Base-by-base conservation (phyloP, 1,140 invertebrate genomes). In the Tetragonula clypearis region DNA sequence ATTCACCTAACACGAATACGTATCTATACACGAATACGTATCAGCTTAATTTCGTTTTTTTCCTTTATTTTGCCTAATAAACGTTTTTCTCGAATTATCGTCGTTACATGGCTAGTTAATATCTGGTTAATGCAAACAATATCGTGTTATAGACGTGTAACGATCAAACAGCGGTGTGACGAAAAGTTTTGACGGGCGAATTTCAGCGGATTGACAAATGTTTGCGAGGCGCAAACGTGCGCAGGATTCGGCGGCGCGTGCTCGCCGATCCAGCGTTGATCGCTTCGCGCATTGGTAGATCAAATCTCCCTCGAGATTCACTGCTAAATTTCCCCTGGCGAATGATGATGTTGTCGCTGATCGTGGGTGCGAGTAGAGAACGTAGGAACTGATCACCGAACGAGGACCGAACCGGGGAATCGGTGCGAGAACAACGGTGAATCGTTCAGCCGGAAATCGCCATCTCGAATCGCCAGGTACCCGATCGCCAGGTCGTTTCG, bases 251-350 rank as follows among this genome's bases (percentile, higher is more conserved):
- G 23, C 71, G 71, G 6, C 71, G 41, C 6, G 66, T 55, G 55
- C 23, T 69, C 35, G 41, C 53, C 3, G 4, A 49, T 65, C 21
- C 62, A 12, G 49, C 65, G 62, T 26, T 23, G 21, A 79, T 79
- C 62, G 41, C 60, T 49, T 66, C n/a, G 73, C 73, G 81, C 81
- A 79, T 79, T 84, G 30, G 76, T 84, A 79, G 82, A 84, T 84
- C 65, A 72, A 84, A 76, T 79, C 65, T 77, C 74, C 62, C 74
- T 77, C 65, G 74, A 77, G 65, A 58, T 72, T 79, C 35, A 56
- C 30, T n/a, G 49, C 9, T 55, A 62, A 84, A 79, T 62, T 58
- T 53, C 56, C 55, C 76, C 58, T 58, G 74, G 75, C 75, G 66
- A 69, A 71, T 62, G 53, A 56, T 68, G 30, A 76, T 68, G 30